Conservation (phyloP, 2,113 vertebrate species). For the Okapia johnstoni region DNA sequence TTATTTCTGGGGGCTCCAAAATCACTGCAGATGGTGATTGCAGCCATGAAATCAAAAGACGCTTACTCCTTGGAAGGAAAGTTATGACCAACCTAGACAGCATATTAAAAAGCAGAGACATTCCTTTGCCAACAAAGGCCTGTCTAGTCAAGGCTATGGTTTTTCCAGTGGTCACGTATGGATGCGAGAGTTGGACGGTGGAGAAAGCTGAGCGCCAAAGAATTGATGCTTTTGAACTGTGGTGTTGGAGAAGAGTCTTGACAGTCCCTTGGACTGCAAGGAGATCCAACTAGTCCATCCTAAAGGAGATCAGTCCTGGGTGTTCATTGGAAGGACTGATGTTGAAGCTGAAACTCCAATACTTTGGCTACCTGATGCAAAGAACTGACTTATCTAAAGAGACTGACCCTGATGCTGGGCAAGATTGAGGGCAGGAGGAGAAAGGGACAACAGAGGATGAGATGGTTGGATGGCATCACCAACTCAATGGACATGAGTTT, state of each 20-base stretch:
- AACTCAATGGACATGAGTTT: not conserved
- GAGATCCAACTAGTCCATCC: not conserved
- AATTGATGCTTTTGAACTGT: not conserved
- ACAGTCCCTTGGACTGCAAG: not conserved
- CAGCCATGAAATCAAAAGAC: not conserved
- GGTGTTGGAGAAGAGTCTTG: not conserved
- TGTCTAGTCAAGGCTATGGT: not conserved
- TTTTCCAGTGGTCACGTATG: not conserved
- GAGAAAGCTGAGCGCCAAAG: not conserved
- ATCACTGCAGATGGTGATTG: not conserved
- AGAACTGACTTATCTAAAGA: not conserved
- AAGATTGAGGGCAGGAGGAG: not conserved
- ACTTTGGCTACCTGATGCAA: not conserved
- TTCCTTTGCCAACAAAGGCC: not conserved
- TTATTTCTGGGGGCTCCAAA: not conserved
- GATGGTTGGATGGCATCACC: not conserved
- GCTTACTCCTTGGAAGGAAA: not conserved
- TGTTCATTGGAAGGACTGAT: not conserved
- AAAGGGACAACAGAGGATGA: not conserved
- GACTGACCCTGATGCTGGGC: not conserved
- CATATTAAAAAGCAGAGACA: not conserved
- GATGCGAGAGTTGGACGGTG: not conserved
- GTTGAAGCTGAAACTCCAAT: not conserved
- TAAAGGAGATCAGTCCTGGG: not conserved
- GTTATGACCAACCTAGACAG: not conserved